Percentiles rank a stretch among this genome's conserved stretches.
Conservation (phyloP, 2,113 vertebrate species). For the Prinia subflava region DNA sequence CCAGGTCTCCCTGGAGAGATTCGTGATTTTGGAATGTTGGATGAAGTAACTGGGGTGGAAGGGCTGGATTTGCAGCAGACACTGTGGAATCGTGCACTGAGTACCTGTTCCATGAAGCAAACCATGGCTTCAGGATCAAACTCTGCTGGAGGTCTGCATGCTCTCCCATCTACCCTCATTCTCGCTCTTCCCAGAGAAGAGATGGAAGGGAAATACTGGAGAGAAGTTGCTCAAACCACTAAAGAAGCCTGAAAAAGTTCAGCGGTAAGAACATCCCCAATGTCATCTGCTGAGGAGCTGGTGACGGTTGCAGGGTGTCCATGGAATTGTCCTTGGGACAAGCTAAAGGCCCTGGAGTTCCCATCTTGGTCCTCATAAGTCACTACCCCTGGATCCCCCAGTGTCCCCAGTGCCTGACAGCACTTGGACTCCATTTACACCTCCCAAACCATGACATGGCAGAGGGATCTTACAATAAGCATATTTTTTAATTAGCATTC, state of each 20-base stretch:
- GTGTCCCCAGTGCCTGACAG: neutral
- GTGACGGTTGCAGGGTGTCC: fast-evolving
- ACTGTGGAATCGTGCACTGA: fast-evolving
- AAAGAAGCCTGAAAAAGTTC: neutral
- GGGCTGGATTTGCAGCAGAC: neutral
- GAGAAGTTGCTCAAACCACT: neutral
- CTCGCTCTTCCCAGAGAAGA: neutral
- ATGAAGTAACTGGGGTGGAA: neutral
- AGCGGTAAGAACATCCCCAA: neutral
- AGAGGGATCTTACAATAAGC: neutral
- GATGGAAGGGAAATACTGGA: neutral
- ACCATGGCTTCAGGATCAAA: neutral
- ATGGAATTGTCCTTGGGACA: neutral
- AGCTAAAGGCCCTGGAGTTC: neutral
- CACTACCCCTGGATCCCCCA: neutral
- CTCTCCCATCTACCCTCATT: neutral
- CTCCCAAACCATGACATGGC: no score
- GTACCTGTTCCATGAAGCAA: neutral
- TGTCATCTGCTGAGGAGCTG: neutral
- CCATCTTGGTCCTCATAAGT: fast-evolving
- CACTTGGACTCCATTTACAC: no score
- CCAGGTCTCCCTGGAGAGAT: neutral
- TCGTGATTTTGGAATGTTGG: neutral
- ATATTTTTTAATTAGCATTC: neutral
- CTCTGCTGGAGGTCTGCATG: fast-evolving